These are phyloP conservation scores for zebrafish (Danio rerio) DNA, from an alignment of 2,113 vertebrate genomes.

Conservation along the genomic window DNA sequence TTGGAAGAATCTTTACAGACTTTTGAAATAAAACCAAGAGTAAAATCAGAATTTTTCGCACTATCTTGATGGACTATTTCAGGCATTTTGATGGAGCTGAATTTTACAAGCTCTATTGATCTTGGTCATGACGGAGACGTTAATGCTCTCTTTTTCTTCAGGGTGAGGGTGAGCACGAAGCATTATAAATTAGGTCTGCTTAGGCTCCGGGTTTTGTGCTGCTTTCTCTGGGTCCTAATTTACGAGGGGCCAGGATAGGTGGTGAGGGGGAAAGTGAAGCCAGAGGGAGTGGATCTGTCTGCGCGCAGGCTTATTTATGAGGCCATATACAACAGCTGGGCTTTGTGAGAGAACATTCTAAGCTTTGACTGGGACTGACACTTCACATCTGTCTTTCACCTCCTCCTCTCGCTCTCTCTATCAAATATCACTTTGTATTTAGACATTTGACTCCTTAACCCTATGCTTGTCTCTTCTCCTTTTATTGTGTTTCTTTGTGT, in stretches of 20 bases:
- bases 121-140: slow-evolving; percentile 38
- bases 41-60: neutral
- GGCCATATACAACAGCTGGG: slow-evolving; percentile 43
- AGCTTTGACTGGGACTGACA: slow-evolving; percentile 19
- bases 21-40: slow-evolving; percentile 8
- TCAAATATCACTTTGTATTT: slow-evolving; percentile 17
- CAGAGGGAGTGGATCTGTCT: slow-evolving; percentile 30
- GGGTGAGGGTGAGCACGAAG: slow-evolving; percentile 9
- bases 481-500: too few species aligned
- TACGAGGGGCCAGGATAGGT: slow-evolving; percentile 11
- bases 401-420: neutral
- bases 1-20: slow-evolving; percentile 3
- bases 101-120: slow-evolving; percentile 47
- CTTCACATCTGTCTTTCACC: slow-evolving; percentile 32
- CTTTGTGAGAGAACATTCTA: slow-evolving; percentile 34
- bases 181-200: slow-evolving; percentile 49
- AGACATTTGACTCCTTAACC: too few species aligned
- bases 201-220: slow-evolving; percentile 35
- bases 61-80: slow-evolving; percentile 23
- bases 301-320: slow-evolving; percentile 45
- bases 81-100: slow-evolving; percentile 36
- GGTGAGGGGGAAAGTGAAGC: neutral
- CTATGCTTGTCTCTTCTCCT: too few species aligned
- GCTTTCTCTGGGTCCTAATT: slow-evolving; percentile 44
- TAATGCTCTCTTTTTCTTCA: slow-evolving; percentile 41